A percentile compares a stretch with the other conserved stretches of the same genome.
phyloP scores from a whole-genome alignment of 2,113 vertebrate species.

The Panurus biarmicus region DNA sequence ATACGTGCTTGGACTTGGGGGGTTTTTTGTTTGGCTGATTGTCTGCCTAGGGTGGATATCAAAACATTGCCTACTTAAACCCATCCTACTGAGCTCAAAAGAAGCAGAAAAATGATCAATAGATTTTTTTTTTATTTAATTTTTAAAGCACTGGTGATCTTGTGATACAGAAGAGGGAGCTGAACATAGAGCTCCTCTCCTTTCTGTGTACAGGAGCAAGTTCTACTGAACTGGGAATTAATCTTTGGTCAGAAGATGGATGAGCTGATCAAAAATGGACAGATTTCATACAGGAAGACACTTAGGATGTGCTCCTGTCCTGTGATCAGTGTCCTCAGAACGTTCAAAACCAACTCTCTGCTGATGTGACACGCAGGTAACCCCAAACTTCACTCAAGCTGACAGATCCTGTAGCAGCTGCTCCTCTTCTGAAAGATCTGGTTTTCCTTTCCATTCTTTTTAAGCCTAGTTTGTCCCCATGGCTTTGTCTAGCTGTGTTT shows the following conservation, averaged over 20 bases:
- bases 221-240: neutral
- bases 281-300: neutral
- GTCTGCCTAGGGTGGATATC: neutral
- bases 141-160: neutral
- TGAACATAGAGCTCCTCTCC: neutral
- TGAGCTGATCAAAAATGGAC: neutral
- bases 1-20: accelerated
- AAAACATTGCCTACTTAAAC: neutral
- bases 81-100: neutral
- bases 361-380: neutral
- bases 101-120: neutral
- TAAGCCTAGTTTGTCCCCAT: neutral
- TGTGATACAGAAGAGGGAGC: neutral
- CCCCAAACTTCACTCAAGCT: neutral
- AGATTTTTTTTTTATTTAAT: neutral
- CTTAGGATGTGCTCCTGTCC: neutral
- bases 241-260: neutral
- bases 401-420: neutral
- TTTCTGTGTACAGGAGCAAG: neutral
- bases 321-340: neutral
- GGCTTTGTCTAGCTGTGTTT: neutral
- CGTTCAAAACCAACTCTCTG: neutral
- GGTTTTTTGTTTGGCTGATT: neutral
- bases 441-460: neutral
- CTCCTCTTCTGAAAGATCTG: neutral